Evolutionary conservation across 2,888 invertebrate species (phyloP).

Genomic region (Ceramica pisi): DNA sequence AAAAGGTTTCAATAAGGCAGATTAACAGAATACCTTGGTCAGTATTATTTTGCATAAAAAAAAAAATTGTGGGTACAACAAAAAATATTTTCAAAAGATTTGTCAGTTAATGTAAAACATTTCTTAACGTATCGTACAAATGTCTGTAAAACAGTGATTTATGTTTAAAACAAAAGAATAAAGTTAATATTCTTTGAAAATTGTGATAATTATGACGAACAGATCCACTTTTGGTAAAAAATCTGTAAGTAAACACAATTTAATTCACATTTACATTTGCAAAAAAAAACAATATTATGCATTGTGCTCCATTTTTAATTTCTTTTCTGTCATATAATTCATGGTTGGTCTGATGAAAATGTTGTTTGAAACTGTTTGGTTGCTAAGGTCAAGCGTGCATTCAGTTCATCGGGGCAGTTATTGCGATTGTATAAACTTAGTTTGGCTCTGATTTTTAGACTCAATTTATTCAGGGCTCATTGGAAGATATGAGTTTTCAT

Average conservation of each 20-base stretch:
- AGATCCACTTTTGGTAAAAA: constrained; percentile 66
- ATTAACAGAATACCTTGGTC: not conserved
- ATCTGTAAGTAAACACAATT: constrained; percentile 58
- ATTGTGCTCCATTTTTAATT: no score
- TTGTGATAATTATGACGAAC: constrained; percentile 57
- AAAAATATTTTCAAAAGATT: not conserved
- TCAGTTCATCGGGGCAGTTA: no score
- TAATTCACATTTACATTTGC: no score
- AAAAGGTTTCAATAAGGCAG: no score
- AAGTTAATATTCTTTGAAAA: not conserved
- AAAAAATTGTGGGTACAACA: constrained; percentile 33
- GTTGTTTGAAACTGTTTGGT: no score
- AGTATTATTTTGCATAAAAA: not conserved
- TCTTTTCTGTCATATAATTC: no score
- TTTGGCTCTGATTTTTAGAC: no score
- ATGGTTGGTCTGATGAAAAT: no score
- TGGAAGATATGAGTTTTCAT: not conserved
- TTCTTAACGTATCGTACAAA: constrained; percentile 11
- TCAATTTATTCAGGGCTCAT: not conserved
- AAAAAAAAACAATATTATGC: no score
- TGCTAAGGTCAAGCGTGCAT: no score
- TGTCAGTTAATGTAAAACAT: constrained; percentile 17
- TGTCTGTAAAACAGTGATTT: constrained; percentile 15
- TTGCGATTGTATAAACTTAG: no score
- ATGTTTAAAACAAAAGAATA: constrained; percentile 21